Evolutionary conservation across 2,113 vertebrate species (phyloP).

Genomic region (Petrocephalus microphthalmus): DNA sequence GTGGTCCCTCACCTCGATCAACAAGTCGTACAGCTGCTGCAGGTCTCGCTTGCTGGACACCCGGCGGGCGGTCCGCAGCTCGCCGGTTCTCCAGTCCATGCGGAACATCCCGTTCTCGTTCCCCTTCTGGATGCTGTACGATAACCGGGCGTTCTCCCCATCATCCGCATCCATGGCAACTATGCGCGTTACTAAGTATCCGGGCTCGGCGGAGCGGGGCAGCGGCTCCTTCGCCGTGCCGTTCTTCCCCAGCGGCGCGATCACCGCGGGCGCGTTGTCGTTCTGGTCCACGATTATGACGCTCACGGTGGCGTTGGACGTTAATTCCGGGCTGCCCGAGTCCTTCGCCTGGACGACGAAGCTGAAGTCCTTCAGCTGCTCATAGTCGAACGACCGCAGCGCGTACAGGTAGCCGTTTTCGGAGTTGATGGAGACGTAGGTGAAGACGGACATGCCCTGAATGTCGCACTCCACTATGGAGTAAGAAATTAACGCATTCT

Average conservation of each 20-base stretch:
- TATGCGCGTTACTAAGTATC: conserved; percentile 84
- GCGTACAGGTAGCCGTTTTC: conserved; percentile 95
- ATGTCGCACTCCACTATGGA: conserved; percentile 90
- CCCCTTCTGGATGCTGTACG: conserved; percentile 85
- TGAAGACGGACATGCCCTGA: conserved; percentile 93
- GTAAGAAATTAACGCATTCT: conserved; percentile 82
- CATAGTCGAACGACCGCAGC: conserved; percentile 90
- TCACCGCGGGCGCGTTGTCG: conserved; percentile 83
- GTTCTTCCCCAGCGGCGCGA: conserved; percentile 81
- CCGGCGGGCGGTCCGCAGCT: conserved; percentile 79
- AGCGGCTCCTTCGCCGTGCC: conserved; percentile 82
- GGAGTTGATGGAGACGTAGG: conserved; percentile 95
- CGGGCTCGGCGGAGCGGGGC: conserved; percentile 84
- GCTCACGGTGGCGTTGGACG: conserved; percentile 80
- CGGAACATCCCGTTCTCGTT: conserved; percentile 89
- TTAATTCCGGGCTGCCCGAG: conserved; percentile 70
- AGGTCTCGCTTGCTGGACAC: conserved; percentile 79
- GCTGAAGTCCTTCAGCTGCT: conserved; percentile 90
- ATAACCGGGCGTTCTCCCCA: conserved; percentile 88
- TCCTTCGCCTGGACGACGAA: conserved; percentile 86
- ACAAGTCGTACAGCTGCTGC: conserved; percentile 80
- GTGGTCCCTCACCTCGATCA: conserved; percentile 89
- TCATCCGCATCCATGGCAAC: conserved; percentile 90
- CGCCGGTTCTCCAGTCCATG: conserved; percentile 93
- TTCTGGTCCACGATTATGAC: conserved; percentile 91